Base-by-base conservation (phyloP, 2,113 vertebrate species). In the Percopsis transmontana region DNA sequence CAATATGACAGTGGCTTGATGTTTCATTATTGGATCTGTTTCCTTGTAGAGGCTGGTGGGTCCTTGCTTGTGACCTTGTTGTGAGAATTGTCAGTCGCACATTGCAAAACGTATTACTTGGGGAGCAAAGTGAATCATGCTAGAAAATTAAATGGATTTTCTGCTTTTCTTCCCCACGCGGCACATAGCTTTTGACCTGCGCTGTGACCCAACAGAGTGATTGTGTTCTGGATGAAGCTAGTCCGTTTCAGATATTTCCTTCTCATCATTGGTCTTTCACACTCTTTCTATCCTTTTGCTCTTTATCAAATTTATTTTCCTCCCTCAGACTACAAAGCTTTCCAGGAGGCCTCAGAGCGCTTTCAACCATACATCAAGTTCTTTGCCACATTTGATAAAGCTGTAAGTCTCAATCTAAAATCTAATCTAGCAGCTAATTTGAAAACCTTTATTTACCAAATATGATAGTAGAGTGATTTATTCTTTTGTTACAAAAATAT, bases 341-440 rank as follows among this genome's bases (percentile, higher is more conserved):
- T 97, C 74, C 94, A 95, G 87, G 95, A 96, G 80, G 95, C 97
- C 0, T 96, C 97, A 0, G 96, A 97, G 75, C 94, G 94, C n/a
- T 99, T 98, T 79, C 97, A 99, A 66, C 97, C 97, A 0, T 98
- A 96, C 16, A 82, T 99, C 87, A 97, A 95, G 80, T 99, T 99
- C 82, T 99, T 98, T 81, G 97, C 96, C 47, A 99, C 96, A 0
- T 99, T 97, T 1, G 95, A 98, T 80, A 99, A 98, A 94, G 93
- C 94, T 72, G 97, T 99, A 83, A 94, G 96, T 87, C 7, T 38
- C 10, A 51, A 51, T 19, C 11, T 19, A 3, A 21, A 53, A 19
- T n/a, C n/a, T 21, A 53, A 24, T 12, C 3, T 19, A 53, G 18
- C n/a, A 55, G 2, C 2, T 12, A 57, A 12, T 39, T 2, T 20